Conservation (phyloP, 2,888 invertebrate species). For the Polia nebulosa region DNA sequence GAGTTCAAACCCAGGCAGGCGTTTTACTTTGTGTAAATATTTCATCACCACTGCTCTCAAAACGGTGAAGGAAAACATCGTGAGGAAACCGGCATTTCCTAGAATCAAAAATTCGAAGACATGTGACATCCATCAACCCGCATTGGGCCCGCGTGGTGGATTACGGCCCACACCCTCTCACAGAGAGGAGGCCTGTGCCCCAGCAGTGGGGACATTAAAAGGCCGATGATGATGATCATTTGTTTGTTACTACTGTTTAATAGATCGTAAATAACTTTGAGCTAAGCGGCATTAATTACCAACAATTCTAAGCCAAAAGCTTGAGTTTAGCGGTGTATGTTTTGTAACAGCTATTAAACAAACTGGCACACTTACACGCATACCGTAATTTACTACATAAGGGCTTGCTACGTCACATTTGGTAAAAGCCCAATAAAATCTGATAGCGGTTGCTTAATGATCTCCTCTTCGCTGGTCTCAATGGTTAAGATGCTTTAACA, state of each 20-base stretch:
- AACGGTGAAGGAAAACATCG: no score
- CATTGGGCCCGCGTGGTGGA: no score
- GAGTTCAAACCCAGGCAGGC: no score
- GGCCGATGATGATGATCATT: no score
- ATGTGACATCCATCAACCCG: no score
- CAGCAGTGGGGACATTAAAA: no score
- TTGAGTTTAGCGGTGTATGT: background rate
- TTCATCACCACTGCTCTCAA: no score
- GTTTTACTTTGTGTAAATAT: no score
- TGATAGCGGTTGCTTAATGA: constrained; percentile 68
- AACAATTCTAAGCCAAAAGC: background rate
- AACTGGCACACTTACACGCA: constrained; percentile 21
- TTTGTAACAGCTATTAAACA: constrained; percentile 28
- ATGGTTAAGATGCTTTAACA: constrained; percentile 65
- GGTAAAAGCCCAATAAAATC: constrained; percentile 66
- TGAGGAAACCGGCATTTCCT: no score
- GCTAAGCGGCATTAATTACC: background rate
- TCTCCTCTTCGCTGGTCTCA: constrained; percentile 51
- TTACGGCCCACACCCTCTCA: no score
- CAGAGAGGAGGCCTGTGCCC: no score
- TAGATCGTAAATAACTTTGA: constrained; percentile 34
- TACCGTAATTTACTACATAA: constrained; percentile 44
- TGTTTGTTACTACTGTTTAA: constrained; percentile 25
- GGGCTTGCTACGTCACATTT: constrained; percentile 54
- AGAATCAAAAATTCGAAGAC: no score